Evolutionary conservation across 2,797 vertebrate genomes (phyloP).

Genomic region (Lepidocolaptes lacrymiger): DNA sequence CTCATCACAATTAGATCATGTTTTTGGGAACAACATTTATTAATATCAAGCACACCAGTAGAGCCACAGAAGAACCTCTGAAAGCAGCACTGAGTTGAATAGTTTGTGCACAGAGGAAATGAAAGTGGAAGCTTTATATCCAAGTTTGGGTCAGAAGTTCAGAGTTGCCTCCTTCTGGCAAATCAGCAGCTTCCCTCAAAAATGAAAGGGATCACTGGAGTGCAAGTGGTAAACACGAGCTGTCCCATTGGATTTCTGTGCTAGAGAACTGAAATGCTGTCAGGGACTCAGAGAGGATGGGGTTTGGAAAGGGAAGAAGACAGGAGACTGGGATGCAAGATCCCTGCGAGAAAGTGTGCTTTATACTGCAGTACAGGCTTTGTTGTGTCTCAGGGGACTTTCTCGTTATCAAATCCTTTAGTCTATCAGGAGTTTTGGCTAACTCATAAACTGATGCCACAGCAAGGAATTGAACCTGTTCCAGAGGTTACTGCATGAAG

Average conservation of each 20-base stretch:
- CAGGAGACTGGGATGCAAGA: not conserved
- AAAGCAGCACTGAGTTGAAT: not conserved
- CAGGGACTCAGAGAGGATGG: not conserved
- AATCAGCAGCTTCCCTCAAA: not conserved
- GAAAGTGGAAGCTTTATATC: not conserved
- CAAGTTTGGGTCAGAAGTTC: not conserved
- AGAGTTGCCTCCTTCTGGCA: not conserved
- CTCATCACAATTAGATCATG: not conserved
- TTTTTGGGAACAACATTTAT: not conserved
- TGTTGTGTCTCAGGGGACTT: not conserved
- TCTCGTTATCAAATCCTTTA: not conserved
- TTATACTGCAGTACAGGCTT: rapidly evolving
- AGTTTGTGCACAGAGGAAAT: not conserved
- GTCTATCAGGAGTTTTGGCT: not conserved
- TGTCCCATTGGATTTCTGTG: not conserved
- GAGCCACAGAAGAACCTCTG: not conserved
- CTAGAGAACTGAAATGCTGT: rapidly evolving
- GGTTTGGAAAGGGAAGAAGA: not conserved
- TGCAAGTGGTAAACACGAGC: rapidly evolving
- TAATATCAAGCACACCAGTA: not conserved
- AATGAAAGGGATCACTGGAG: not conserved
- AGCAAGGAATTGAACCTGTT: not conserved
- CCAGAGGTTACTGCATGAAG: rapidly evolving
- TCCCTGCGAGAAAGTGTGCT: not conserved
- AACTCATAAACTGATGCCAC: not conserved